Evolutionary conservation across 2,797 vertebrate genomes (phyloP).

Genomic region (Sternarchorhynchus goeldii): DNA sequence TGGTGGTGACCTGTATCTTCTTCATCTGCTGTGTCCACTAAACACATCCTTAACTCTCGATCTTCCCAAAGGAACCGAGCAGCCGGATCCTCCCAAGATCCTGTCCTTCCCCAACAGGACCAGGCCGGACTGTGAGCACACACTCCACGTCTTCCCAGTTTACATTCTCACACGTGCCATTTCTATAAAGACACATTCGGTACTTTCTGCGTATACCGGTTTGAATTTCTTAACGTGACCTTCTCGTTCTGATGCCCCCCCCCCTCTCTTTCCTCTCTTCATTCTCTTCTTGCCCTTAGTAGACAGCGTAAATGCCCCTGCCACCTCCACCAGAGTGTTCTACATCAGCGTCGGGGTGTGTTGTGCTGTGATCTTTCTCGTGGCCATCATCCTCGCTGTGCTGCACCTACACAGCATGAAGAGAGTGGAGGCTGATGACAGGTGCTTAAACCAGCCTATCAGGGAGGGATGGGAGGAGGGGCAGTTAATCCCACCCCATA

Average conservation of each 20-base stretch:
- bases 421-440: constrained; percentile 96
- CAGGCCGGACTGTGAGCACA: constrained; percentile 82
- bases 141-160: background rate
- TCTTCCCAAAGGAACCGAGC: constrained; percentile 75
- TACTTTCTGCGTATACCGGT: background rate
- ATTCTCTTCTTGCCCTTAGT: constrained; percentile 66
- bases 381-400: constrained; percentile 96
- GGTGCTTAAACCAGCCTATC: constrained; percentile 73
- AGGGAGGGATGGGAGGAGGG: too few species aligned
- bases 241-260: too few species aligned
- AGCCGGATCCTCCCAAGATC: constrained; percentile 73
- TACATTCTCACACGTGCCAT: background rate
- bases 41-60: constrained; percentile 47
- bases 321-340: constrained; percentile 96
- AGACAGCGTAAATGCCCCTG: constrained; percentile 85
- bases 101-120: constrained; percentile 71
- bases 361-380: constrained; percentile 97
- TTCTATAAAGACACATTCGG: background rate
- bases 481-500: too few species aligned
- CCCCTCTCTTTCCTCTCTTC: too few species aligned
- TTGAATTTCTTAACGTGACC: too few species aligned
- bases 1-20: background rate
- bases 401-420: constrained; percentile 99
- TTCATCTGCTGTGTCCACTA: constrained; percentile 46
- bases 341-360: constrained; percentile 98